Evolutionary conservation across 2,888 invertebrate genomes (phyloP).

Genomic region (Drosophila tripunctata): DNA sequence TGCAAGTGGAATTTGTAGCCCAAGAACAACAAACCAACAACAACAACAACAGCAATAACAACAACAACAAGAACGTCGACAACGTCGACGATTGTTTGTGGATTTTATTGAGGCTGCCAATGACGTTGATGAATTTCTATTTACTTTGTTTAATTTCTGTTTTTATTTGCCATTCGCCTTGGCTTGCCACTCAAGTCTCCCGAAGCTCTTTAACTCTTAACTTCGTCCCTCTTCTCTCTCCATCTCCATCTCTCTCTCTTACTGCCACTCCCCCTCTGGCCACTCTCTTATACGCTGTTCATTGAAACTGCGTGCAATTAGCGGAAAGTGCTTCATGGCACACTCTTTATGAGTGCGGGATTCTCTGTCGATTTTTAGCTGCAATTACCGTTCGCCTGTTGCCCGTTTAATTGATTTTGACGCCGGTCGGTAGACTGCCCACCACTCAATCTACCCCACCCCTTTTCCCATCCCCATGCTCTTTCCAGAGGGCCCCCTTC

Average conservation of each 20-base stretch:
- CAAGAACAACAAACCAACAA: conserved; percentile 60
- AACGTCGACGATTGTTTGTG: conserved; percentile 62
- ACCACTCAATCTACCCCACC: background rate
- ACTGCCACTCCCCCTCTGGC: background rate
- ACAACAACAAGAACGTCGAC: conserved; percentile 37
- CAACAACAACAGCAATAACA: conserved; percentile 38
- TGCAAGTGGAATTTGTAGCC: conserved; percentile 31
- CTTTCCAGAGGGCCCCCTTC: background rate
- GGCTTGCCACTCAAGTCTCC: conserved; percentile 55
- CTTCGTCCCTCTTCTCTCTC: background rate
- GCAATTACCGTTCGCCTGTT: conserved; percentile 78
- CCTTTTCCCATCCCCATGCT: background rate
- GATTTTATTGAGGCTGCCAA: conserved; percentile 71
- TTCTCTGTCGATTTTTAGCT: conserved; percentile 65
- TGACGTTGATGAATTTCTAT: conserved; percentile 80
- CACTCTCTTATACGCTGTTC: background rate
- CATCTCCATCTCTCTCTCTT: background rate
- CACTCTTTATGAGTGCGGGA: conserved; percentile 51
- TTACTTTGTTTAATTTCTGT: conserved; percentile 79
- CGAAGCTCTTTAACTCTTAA: background rate
- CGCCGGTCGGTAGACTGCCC: conserved; percentile 60
- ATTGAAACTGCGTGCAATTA: conserved; percentile 74
- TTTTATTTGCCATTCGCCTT: conserved; percentile 77
- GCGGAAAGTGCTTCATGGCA: conserved; percentile 71
- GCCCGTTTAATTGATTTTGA: conserved; percentile 80